phyloP scores from a whole-genome alignment of 2,888 invertebrate species.

The Cataglyphis livida region DNA sequence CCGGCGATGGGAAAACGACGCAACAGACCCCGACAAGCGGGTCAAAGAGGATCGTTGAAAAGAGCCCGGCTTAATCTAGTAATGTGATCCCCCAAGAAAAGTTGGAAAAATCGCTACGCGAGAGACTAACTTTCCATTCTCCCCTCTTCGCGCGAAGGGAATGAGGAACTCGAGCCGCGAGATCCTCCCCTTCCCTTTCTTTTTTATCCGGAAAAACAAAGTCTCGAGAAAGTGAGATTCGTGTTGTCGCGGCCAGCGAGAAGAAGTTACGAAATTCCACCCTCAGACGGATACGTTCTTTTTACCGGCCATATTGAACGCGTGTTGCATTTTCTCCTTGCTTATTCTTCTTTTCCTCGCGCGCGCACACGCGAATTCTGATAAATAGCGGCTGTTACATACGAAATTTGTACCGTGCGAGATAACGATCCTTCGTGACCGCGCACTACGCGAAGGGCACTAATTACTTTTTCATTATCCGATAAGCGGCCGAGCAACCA shows the following conservation, averaged over 20 bases:
- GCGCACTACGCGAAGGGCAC: conserved; percentile 41
- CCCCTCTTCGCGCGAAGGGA: conserved; percentile 28
- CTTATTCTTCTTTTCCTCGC: conserved; percentile 53
- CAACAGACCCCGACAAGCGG: conserved; percentile 59
- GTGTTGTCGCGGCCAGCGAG: conserved; percentile 61
- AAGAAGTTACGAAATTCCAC: conserved; percentile 75
- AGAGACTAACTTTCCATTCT: conserved; percentile 53
- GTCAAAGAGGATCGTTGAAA: conserved; percentile 75
- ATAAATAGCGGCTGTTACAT: conserved; percentile 56
- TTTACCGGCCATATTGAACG: conserved; percentile 49
- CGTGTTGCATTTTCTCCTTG: conserved; percentile 8
- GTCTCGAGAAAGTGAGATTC: conserved; percentile 39
- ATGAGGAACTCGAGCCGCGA: conserved; percentile 16
- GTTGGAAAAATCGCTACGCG: conserved; percentile 62
- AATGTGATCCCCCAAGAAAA: conserved; percentile 65
- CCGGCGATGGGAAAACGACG: conserved; percentile 45
- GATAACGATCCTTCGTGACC: conserved; percentile 68
- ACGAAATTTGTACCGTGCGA: conserved; percentile 62
- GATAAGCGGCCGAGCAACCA: conserved; percentile 60
- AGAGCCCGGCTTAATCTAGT: conserved; percentile 70
- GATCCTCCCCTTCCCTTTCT: not conserved
- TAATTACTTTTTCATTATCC: conserved; percentile 69
- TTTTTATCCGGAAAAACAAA: conserved; percentile 60
- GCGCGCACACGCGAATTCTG: conserved; percentile 52
- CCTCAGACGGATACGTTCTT: conserved; percentile 61